Evolutionary conservation across 2,113 vertebrate species (phyloP).

Genomic region (Athene noctua): DNA sequence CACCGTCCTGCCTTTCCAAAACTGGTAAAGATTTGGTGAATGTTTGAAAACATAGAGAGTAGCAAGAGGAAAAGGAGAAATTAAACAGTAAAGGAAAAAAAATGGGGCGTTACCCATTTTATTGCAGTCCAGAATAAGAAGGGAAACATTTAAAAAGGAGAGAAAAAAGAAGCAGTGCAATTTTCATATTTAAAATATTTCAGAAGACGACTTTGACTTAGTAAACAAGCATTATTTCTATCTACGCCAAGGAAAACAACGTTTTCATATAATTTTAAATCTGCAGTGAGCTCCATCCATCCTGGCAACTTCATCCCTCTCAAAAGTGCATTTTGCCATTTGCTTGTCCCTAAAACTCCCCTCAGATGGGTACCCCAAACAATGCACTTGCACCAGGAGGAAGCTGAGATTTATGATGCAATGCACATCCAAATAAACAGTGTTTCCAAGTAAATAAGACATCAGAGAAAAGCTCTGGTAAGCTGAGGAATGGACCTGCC

Average conservation of each 20-base stretch:
- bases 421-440: neutral
- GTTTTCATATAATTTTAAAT: neutral
- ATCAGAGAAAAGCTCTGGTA: conserved; percentile 1
- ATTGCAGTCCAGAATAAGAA: conserved; percentile 39
- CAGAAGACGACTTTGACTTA: neutral
- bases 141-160: conserved; percentile 19
- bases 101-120: conserved; percentile 59
- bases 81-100: conserved; percentile 18
- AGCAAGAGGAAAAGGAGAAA: conserved; percentile 31
- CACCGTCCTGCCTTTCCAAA: neutral
- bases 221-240: conserved; percentile 3
- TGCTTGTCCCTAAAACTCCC: neutral
- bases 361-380: accelerated
- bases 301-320: neutral
- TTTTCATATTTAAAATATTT: conserved; percentile 5
- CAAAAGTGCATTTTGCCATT: conserved; percentile 12
- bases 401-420: neutral
- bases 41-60: neutral
- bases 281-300: neutral
- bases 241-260: neutral
- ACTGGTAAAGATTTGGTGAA: neutral
- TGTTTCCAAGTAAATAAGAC: conserved; percentile 12
- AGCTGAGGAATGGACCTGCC: conserved; percentile 44
- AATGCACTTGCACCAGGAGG: neutral
- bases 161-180: conserved; percentile 18